Conservation (phyloP, 2,888 invertebrate species). For the Cryptus armator region DNA sequence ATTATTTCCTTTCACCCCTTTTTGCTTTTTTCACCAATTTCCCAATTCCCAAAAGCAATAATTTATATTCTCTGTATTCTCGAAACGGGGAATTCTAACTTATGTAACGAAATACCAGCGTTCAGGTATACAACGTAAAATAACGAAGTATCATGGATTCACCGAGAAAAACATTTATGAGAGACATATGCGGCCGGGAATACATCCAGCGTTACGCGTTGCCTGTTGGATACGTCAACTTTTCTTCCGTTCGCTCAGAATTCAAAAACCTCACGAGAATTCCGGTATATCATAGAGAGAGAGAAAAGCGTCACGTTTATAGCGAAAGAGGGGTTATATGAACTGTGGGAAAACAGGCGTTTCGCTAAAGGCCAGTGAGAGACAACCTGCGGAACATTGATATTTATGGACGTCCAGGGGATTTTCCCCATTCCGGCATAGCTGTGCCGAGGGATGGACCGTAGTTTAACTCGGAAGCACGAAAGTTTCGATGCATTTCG, state of each 20-base stretch:
- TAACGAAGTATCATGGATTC: neutral
- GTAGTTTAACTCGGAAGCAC: conserved; percentile 16
- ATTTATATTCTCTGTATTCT: neutral
- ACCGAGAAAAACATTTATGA: conserved; percentile 19
- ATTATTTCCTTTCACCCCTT: neutral
- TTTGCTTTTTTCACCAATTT: neutral
- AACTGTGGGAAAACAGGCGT: neutral
- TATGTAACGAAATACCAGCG: neutral
- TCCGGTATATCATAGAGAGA: neutral
- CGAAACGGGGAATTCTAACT: neutral
- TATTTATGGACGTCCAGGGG: conserved; percentile 44
- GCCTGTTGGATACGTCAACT: conserved; percentile 1
- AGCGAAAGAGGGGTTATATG: neutral
- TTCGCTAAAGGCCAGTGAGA: neutral
- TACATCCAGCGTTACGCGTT: neutral
- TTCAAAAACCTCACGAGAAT: neutral
- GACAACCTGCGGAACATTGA: conserved; percentile 21
- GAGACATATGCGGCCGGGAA: neutral
- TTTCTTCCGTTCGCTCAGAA: neutral
- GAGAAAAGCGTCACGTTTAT: neutral
- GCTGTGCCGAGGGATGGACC: neutral
- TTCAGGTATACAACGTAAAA: neutral
- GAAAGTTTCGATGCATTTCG: conserved; percentile 37
- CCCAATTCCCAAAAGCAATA: neutral
- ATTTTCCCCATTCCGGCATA: neutral